These are phyloP conservation scores for Gerosis bhagava DNA, from an alignment of 2,888 invertebrate genomes.

Conservation along the genomic window DNA sequence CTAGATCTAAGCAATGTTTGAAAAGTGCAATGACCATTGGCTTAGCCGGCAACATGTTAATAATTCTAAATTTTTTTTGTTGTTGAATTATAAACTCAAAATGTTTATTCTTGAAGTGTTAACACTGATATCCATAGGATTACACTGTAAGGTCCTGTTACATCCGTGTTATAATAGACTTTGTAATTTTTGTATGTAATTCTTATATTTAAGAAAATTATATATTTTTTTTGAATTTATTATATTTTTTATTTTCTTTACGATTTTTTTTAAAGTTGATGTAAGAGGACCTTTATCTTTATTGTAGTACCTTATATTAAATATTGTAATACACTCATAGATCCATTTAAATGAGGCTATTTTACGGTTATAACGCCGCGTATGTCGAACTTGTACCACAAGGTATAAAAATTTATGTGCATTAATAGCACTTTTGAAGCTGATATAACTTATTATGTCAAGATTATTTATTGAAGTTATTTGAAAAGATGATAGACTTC, in stretches of 20 bases:
- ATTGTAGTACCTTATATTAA: conserved; percentile 18
- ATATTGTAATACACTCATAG: conserved; percentile 20
- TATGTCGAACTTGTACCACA: too few species aligned
- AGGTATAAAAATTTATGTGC: too few species aligned
- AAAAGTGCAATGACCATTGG: conserved; percentile 75
- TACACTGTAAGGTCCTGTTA: conserved; percentile 29
- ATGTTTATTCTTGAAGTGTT: conserved; percentile 67
- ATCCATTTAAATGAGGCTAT: conserved; percentile 28
- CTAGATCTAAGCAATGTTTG: conserved; percentile 51
- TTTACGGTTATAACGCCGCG: conserved; percentile 23
- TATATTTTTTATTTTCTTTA: too few species aligned
- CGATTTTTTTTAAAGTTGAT: neutral
- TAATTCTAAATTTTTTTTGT: conserved; percentile 54
- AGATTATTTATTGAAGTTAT: conserved; percentile 61
- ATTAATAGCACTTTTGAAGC: neutral
- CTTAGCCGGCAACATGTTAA: conserved; percentile 68
- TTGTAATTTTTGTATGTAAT: too few species aligned
- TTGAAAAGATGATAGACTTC: conserved; percentile 53
- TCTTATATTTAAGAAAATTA: too few species aligned
- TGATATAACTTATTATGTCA: conserved; percentile 40
- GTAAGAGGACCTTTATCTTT: conserved; percentile 9
- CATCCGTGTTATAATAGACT: too few species aligned
- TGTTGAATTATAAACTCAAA: conserved; percentile 54
- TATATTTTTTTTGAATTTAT: too few species aligned
- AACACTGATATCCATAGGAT: conserved; percentile 60